Evolutionary conservation across 2,888 invertebrate genomes (phyloP), one percentile per base, ranked within the genome.

Genomic region (Nomada flava): DNA sequence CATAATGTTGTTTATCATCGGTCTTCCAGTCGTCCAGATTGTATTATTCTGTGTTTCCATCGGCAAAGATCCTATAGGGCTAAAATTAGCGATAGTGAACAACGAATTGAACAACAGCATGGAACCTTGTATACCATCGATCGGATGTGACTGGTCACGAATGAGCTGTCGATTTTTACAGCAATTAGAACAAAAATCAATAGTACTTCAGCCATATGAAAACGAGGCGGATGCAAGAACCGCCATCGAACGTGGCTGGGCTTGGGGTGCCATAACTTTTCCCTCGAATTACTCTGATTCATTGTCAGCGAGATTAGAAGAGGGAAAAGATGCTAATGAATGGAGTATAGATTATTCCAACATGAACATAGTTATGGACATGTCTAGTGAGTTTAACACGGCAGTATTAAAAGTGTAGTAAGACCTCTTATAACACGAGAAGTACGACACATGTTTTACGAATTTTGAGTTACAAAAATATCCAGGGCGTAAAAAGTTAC

Each of bases 31-130:
- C 2, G 95, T 97, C 1, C 98, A 98, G 94, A 98, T 97, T 91
- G 94, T 98, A 29, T 94, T 98, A 63, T 98, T 98, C 94, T 98
- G 98, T 92, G 94, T 97, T 68, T 97, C 98, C 20, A 97, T 98
- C 88, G 98, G 98, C n/a, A 97, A 97, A 91, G 97, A 98, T 92
- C 98, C 98, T 0, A 94, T 95, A 10, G 96, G 97, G 18, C 94
- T 98, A 0, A 95, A 95, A 60, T 93, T 98, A 57, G 98, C 97
- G 0, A 95, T 98, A 44, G 96, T 98, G 42, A 98, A 98, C 94
- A 94, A 97, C 87, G 98, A 98, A 93, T 93, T 96, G 68, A 91
- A 94, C 85, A 92, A 86, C 82, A 91, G 88, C 71, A 89, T 80
- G 84, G 90, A 93, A 26, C 74, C 86, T 0, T 94, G 94, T 73